Evolutionary conservation across 2,113 vertebrate genomes (phyloP).

Genomic region (Ictalurus furcatus): DNA sequence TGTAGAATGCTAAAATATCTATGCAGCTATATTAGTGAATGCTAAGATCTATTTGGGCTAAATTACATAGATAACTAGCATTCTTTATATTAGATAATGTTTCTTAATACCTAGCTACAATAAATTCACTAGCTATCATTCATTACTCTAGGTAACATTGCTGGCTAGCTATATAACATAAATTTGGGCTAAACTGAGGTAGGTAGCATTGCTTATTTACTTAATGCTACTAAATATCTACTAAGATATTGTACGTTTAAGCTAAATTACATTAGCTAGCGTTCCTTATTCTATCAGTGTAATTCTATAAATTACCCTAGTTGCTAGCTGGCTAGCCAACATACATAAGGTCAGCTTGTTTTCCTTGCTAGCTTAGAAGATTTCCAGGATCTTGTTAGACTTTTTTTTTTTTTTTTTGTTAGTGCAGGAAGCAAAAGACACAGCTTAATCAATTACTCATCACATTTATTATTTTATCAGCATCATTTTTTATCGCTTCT

Average conservation of each 20-base stretch:
- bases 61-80: background rate
- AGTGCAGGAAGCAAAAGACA: background rate
- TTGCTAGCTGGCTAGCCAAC: background rate
- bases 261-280: background rate
- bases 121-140: background rate
- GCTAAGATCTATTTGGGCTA: background rate
- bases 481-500: background rate
- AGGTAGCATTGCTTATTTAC: too few relatives aligned
- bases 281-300: background rate
- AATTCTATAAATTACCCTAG: background rate
- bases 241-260: background rate
- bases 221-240: background rate
- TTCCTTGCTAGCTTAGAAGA: background rate
- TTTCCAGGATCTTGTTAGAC: background rate
- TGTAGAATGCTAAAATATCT: too few relatives aligned
- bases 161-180: background rate
- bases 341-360: background rate
- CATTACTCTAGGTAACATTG: background rate
- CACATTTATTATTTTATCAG: background rate
- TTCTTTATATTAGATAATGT: background rate
- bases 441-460: background rate
- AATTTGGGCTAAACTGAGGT: too few relatives aligned
- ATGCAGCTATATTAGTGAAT: background rate
- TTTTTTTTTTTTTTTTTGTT: background rate
- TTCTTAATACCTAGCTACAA: background rate